A percentile compares a stretch with the other conserved stretches of the same genome.
phyloP scores from a whole-genome alignment of 2,113 vertebrate species.

The Tupaia tana region DNA sequence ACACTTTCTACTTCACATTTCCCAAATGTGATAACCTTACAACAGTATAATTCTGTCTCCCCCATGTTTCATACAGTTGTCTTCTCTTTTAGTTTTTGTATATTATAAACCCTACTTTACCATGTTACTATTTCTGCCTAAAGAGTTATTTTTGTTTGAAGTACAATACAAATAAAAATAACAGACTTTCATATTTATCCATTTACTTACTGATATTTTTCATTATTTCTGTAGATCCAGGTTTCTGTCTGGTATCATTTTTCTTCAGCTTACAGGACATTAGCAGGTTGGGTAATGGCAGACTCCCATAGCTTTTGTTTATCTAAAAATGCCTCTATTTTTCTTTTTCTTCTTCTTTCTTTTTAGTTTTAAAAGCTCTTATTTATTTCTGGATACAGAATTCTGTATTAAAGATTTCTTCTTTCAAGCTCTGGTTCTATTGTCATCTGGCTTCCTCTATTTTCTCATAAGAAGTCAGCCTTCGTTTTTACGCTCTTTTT shows the following conservation, averaged over 20 bases:
- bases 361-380: background rate
- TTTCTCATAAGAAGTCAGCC: slow-evolving; percentile 17
- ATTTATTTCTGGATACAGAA: background rate
- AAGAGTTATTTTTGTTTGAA: slow-evolving; percentile 17
- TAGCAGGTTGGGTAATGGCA: background rate
- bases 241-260: background rate
- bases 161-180: slow-evolving; percentile 12
- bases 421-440: background rate
- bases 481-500: background rate
- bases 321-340: slow-evolving; percentile 26
- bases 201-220: slow-evolving; percentile 25
- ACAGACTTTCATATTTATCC: background rate
- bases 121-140: background rate
- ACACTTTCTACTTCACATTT: background rate
- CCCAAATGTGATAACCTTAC: background rate
- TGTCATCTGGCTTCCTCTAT: background rate
- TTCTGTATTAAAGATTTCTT: slow-evolving; percentile 26
- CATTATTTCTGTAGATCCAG: slow-evolving; percentile 11
- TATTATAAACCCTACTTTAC: background rate
- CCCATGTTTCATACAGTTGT: background rate
- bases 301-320: slow-evolving; percentile 31
- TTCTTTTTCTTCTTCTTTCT: background rate
- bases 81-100: slow-evolving; percentile 22
- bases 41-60: background rate
- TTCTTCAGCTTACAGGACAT: background rate